Base-by-base conservation (phyloP, 2,888 invertebrate genomes). In the Drosophila anomalata region DNA sequence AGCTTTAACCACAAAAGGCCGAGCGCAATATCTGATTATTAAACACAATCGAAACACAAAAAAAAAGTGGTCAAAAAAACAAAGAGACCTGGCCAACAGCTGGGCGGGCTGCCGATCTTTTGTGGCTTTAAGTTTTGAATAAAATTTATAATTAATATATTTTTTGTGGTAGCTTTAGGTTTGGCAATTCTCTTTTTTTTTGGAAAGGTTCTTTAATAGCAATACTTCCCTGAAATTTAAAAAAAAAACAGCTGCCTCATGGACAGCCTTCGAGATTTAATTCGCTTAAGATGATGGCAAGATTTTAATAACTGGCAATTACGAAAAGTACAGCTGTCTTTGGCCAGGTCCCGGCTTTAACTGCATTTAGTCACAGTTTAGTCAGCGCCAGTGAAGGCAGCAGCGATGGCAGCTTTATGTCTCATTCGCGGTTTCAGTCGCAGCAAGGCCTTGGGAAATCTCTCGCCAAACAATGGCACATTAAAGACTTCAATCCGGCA, bases 351-450 rank as follows among this genome's bases (percentile, higher is more conserved):
- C 67, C 63, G 48, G 57, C 67, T 67, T 74, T 66, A 69, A 55
- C 81, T 86, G 82, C 87, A 83, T 73, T 82, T 82, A 80, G 67
- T 71, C 63, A 75, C 76, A 73, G 66, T 75, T 87, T 80, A 80
- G 69, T 56, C 73, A 41, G 52, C 46, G 47, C 17, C 41, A 17
- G 65, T 24, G 52, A 48, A 59, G 66, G 68, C 79, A 24, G 22
- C 0, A 17, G 77, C 14, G 14, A 73, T 81, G 74, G 47, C 77
- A 79, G 70, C 56, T 62, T 69, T 67, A 76, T 76, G 73, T 73
- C 72, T 65, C 59, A 73, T 73, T 73, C 57, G 52, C 42, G 59
- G 73, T 60, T 65, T 44, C 56, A 62, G 54, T 53, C 48, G 53
- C 48, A 48, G 53, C 69, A 75, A 75, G 77, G 70, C 78, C 78